Conservation (phyloP, 2,888 invertebrate species). For the Neocrepidodera transversa region DNA sequence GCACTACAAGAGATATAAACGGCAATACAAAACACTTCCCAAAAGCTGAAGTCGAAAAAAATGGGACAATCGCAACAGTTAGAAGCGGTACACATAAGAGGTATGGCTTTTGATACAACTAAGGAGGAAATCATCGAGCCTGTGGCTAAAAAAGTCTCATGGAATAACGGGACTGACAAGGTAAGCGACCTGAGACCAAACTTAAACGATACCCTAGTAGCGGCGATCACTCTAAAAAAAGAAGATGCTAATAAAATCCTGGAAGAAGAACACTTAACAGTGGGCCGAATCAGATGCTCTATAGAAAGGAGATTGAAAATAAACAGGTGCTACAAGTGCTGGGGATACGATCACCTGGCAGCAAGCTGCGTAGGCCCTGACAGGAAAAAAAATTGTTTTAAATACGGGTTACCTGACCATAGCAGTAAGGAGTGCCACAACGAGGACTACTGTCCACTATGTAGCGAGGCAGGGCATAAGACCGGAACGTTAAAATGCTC, state of each 20-base stretch:
- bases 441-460: neutral
- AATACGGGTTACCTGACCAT: neutral
- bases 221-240: neutral
- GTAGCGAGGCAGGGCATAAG: neutral
- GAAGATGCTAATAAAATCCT: neutral
- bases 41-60: neutral
- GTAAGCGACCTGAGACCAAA: conserved; percentile 4
- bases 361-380: neutral
- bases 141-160: neutral
- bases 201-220: neutral
- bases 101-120: neutral
- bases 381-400: neutral
- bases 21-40: neutral
- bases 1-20: neutral
- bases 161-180: neutral
- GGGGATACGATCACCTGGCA: neutral
- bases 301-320: neutral
- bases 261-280: neutral
- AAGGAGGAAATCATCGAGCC: neutral
- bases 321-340: neutral
- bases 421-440: neutral
- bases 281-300: neutral
- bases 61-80: neutral
- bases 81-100: neutral
- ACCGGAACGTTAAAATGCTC: neutral